Base-by-base conservation (phyloP, 2,113 vertebrate genomes). In the Tragelaphus buxtoni region DNA sequence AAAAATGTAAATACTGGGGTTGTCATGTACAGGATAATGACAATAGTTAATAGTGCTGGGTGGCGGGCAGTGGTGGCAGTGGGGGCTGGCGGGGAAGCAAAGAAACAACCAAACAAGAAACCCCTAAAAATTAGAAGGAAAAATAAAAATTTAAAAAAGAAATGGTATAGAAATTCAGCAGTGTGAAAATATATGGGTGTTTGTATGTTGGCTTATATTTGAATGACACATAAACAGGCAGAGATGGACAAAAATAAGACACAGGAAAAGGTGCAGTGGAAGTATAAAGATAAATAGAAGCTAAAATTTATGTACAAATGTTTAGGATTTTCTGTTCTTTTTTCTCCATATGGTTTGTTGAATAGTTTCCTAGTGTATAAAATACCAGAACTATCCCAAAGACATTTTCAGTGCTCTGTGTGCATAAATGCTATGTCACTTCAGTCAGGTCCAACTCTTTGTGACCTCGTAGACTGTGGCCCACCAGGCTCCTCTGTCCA, bases 311-410 rank as follows among this genome's bases (percentile, higher is more conserved):
- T 39, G 12, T 55, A 11, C 11, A 42, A 5, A 88, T 83, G 6
- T 42, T 90, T 45, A 69, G n/a, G 24, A 39, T 69, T 72, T 79
- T 81, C 80, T 65, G 16, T 88, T 76, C 42, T 1, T 97, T 51
- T 95, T 89, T 82, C 0, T 47, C 8, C 5, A 30, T 74, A 9
- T 12, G 22, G 6, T 49, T 84, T 87, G 14, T 63, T 86, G 51
- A 61, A 51, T 83, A 53, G 26, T 51, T 74, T 39, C 49, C 69
- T 61, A 26, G 42, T 42, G 55, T 30, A 77, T 60, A 35, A 39
- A 24, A 49, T 16, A 24, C 11, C 9, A 77, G 26, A 24, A 77
- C 58, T 76, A 39, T 20, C 24, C 28, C 12, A 47, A 58, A 81
- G 28, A 53, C 74, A 49, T 24, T 26, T 2, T 56, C 35, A 30